These are phyloP conservation scores for Allolobophora icterica DNA, from an alignment of 2,888 invertebrate genomes.

Conservation along the genomic window DNA sequence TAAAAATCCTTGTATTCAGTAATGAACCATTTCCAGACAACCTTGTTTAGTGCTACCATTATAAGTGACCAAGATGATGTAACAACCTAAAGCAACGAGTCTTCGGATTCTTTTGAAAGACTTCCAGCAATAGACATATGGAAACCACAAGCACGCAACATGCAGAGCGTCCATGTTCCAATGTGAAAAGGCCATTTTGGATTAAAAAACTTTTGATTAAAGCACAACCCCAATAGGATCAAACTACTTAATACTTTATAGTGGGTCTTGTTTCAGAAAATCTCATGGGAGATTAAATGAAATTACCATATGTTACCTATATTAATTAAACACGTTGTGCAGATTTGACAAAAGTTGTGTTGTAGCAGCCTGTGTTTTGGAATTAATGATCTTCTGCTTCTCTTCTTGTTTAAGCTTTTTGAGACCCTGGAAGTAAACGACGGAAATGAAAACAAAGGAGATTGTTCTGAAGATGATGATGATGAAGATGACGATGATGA, in stretches of 20 bases:
- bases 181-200: too few relatives aligned
- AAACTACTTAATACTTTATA: neutral
- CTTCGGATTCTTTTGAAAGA: too few relatives aligned
- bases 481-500: conserved; percentile 26
- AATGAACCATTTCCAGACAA: neutral
- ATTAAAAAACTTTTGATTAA: too few relatives aligned
- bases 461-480: neutral
- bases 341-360: too few relatives aligned
- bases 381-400: neutral
- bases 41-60: neutral
- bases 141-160: neutral
- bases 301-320: too few relatives aligned
- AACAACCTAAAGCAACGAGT: too few relatives aligned
- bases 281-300: too few relatives aligned
- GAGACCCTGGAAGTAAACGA: neutral
- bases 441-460: conserved; percentile 28
- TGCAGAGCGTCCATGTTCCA: neutral
- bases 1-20: neutral
- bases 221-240: neutral
- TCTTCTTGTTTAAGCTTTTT: neutral
- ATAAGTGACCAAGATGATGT: too few relatives aligned
- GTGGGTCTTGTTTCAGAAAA: too few relatives aligned
- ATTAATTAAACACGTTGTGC: too few relatives aligned
- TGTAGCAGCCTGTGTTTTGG: too few relatives aligned
- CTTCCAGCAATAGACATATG: too few relatives aligned